These are phyloP conservation scores for Xyrauchen texanus DNA, from an alignment of 2,113 vertebrate genomes.

Conservation along the genomic window DNA sequence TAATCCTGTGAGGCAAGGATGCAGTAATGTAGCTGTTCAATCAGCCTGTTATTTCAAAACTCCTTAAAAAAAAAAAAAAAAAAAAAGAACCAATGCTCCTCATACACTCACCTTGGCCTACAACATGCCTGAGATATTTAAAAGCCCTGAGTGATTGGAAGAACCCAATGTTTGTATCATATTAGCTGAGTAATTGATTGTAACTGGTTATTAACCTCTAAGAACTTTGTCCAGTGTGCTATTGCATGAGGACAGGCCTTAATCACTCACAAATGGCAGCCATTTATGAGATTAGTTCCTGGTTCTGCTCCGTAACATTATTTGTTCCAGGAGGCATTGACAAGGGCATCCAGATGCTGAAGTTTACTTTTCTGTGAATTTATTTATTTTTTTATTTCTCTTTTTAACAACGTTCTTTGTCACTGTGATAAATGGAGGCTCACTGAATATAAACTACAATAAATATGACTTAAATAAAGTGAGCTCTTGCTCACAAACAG, in stretches of 20 bases:
- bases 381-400: background rate
- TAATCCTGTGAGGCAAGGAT: too few species aligned
- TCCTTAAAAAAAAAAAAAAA: too few species aligned
- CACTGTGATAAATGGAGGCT: slow-evolving; percentile 22
- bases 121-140: too few species aligned
- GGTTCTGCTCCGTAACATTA: slow-evolving; percentile 77
- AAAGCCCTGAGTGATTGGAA: slow-evolving; percentile 53
- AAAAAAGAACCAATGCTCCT: too few species aligned
- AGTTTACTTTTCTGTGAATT: slow-evolving; percentile 62
- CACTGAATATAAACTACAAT: slow-evolving; percentile 15
- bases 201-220: slow-evolving; percentile 80
- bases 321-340: slow-evolving; percentile 75
- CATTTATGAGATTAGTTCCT: slow-evolving; percentile 80
- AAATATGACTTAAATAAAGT: slow-evolving; percentile 3
- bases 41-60: too few species aligned
- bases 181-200: slow-evolving; percentile 79
- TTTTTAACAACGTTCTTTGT: slow-evolving; percentile 15
- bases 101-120: too few species aligned
- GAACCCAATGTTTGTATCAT: slow-evolving; percentile 73
- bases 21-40: too few species aligned
- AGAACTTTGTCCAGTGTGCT: slow-evolving; percentile 69
- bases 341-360: slow-evolving; percentile 71
- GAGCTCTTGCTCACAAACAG: too few species aligned
- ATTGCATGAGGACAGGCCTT: slow-evolving; percentile 67
- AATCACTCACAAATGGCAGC: slow-evolving; percentile 80